Base-by-base conservation (phyloP, 2,113 vertebrate species). In the Pituophis catenifer region DNA sequence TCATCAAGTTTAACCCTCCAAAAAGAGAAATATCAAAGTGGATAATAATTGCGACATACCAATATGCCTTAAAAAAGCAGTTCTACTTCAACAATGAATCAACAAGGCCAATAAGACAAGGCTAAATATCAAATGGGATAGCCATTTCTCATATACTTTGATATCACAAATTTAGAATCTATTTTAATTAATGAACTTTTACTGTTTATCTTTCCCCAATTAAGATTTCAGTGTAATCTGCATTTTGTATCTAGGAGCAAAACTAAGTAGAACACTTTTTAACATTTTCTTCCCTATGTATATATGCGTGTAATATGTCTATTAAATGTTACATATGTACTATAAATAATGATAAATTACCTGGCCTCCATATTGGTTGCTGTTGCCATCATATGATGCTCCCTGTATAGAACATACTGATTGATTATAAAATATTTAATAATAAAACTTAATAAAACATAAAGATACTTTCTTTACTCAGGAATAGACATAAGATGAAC, bases 321-420 rank as follows among this genome's bases (percentile, higher is more conserved):
- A 26, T 87, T 53, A 87, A 87, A 53, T 26, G 7, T n/a, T 87
- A 87, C 10, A 53, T 53, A 53, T 3, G 6, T 15, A 29, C 2
- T 88, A 88, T 88, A 88, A 24, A 53, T 7, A 52, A 87, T 87
- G 4, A 38, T 55, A 57, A 44, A 59, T 91, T 91, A 44, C 90
- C 70, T 91, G 65, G 70, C 15, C 70, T 81, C 90, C 90, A 85
- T 91, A 91, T 55, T 91, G 90, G 33, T 21, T 91, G n/a, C 21
- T 91, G 13, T 75, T 9, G n/a, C 2, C n/a, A 33, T 33, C 89
- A 90, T 91, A 91, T 81, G 65, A 33, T 65, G 50, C 53, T 81
- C 65, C 24, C 90, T 91, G 81, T 59, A 26, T 19, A 91, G 52
- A 85, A 91, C 38, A 3, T 6, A 70, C 8, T 33, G 12, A 52